phyloP scores from a whole-genome alignment of 2,888 invertebrate species.

The Zhuqinia jingwanae region DNA sequence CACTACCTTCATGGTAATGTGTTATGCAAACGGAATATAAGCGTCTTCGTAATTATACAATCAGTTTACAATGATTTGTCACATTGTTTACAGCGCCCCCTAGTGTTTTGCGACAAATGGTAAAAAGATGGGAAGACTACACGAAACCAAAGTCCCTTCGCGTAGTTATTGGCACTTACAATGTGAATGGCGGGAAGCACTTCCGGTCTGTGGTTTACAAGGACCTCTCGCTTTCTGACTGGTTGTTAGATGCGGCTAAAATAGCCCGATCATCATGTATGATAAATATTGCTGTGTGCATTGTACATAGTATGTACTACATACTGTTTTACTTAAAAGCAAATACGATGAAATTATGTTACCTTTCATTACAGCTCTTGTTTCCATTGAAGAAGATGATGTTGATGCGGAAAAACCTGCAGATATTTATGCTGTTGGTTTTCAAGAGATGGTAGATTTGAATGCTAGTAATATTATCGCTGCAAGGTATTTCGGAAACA shows the following conservation, averaged over 20 bases:
- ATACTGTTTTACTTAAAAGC: too few species aligned
- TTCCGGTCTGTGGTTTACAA: conserved; percentile 98
- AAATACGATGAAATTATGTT: neutral
- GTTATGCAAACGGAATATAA: neutral
- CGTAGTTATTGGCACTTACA: conserved; percentile 97
- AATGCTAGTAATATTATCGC: conserved; percentile 99
- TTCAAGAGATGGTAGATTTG: conserved; percentile 99
- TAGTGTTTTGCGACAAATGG: conserved; percentile 91
- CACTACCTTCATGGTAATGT: conserved; percentile 89
- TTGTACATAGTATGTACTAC: too few species aligned
- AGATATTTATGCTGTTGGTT: conserved; percentile 98
- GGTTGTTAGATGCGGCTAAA: conserved; percentile 92
- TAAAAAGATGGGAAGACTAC: conserved; percentile 90
- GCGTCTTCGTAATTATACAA: neutral
- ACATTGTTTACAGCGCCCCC: conserved; percentile 85
- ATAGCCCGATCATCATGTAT: conserved; percentile 82
- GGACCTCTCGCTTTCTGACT: conserved; percentile 91
- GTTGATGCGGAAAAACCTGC: conserved; percentile 82
- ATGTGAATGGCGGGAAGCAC: conserved; percentile 99
- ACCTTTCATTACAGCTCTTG: conserved; percentile 80
- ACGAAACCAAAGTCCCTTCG: conserved; percentile 87
- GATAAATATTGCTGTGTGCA: conserved; percentile 44
- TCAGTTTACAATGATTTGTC: too few species aligned
- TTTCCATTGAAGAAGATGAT: conserved; percentile 80
- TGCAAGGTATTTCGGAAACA: conserved; percentile 84